These are phyloP conservation scores for Solenopsis invicta DNA, from an alignment of 1,140 invertebrate species.

Conservation along the genomic window DNA sequence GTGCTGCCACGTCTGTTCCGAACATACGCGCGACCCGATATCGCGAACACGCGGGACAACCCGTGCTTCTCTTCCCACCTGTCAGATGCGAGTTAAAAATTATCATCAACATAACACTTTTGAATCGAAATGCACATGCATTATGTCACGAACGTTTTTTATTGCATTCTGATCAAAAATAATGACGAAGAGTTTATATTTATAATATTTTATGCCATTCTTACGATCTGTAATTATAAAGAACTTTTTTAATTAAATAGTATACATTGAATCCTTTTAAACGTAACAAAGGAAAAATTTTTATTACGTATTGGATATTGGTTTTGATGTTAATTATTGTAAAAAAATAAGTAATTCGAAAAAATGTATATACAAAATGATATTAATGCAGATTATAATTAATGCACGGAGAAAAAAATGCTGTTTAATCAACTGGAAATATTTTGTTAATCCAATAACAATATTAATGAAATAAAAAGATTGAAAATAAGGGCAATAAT, in stretches of 20 bases:
- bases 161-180: background rate
- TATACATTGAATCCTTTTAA: background rate
- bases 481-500: too few relatives aligned
- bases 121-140: background rate
- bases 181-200: background rate
- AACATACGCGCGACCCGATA: conserved; percentile 22
- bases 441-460: too few relatives aligned
- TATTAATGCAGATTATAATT: background rate
- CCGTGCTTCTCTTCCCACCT: background rate
- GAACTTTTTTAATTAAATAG: background rate
- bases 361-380: background rate
- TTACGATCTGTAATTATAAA: background rate
- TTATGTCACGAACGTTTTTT: background rate
- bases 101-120: background rate
- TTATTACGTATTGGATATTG: too few relatives aligned
- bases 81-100: conserved; percentile 2
- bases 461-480: too few relatives aligned
- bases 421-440: too few relatives aligned
- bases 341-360: background rate
- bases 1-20: conserved; percentile 29
- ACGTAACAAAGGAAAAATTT: background rate
- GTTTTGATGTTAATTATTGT: background rate
- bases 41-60: conserved; percentile 10
- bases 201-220: background rate
- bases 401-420: too few relatives aligned